These are phyloP conservation scores for Otocyon megalotis DNA, from an alignment of 2,113 vertebrate genomes.

Conservation along the genomic window DNA sequence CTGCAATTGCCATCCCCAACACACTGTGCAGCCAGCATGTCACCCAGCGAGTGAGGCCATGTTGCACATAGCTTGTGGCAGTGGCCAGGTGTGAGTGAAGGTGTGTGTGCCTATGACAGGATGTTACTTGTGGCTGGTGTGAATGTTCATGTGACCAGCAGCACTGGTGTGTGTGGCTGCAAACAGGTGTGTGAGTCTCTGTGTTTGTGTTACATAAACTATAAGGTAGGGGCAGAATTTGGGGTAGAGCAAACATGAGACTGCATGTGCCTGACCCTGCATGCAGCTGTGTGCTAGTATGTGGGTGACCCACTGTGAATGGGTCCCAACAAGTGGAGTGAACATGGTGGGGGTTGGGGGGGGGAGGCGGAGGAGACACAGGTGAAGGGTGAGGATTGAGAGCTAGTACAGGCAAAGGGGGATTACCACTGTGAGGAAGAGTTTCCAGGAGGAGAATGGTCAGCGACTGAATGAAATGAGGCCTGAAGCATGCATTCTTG, in stretches of 20 bases:
- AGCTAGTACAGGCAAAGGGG: neutral
- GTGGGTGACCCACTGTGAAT: neutral
- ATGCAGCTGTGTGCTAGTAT: neutral
- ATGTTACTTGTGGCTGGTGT: neutral
- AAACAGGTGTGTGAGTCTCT: neutral
- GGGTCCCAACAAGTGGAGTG: neutral
- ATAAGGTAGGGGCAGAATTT: neutral
- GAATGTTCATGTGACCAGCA: neutral
- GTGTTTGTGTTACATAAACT: neutral
- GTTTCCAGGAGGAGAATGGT: neutral
- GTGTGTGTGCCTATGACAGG: neutral
- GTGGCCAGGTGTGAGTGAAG: neutral
- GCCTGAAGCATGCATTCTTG: neutral
- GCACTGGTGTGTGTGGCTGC: neutral
- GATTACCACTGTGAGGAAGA: neutral
- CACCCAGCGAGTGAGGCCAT: conserved; percentile 87
- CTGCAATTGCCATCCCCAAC: conserved; percentile 87
- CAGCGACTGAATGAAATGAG: neutral
- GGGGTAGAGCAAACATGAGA: neutral
- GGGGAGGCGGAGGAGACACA: neutral
- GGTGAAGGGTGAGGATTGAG: neutral
- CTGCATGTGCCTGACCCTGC: neutral
- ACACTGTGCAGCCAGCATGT: conserved; percentile 85
- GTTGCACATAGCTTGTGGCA: neutral
- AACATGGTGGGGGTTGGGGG: neutral